Conservation (phyloP, 2,113 vertebrate genomes). For the Nothobranchius furzeri region DNA sequence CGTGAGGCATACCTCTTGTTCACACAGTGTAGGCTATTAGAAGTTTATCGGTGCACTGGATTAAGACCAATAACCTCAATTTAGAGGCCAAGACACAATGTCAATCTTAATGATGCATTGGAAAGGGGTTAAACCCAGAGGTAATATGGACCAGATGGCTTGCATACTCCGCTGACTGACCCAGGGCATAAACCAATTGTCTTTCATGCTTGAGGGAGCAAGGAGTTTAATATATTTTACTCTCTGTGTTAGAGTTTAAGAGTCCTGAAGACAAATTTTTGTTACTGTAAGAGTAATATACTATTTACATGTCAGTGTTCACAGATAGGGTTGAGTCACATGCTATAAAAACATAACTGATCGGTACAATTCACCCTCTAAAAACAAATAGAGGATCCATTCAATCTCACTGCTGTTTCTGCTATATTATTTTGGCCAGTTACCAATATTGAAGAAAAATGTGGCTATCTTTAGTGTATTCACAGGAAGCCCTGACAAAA, state of each 20-base stretch:
- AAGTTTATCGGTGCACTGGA: constrained; percentile 63
- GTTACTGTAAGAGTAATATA: not conserved
- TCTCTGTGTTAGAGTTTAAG: constrained; percentile 19
- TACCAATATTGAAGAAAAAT: too few relatives aligned
- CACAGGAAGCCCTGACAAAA: too few relatives aligned
- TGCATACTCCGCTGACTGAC: constrained; percentile 42
- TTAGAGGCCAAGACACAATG: constrained; percentile 56
- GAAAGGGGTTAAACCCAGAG: constrained; percentile 62
- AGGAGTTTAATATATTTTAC: constrained; percentile 24
- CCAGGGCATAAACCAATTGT: constrained; percentile 51
- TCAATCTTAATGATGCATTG: constrained; percentile 62
- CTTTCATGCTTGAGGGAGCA: constrained; percentile 39
- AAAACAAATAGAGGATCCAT: not conserved
- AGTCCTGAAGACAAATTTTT: not conserved
- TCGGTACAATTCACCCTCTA: not conserved
- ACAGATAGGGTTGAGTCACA: not conserved
- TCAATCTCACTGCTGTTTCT: too few relatives aligned
- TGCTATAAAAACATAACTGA: not conserved
- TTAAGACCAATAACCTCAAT: constrained; percentile 66
- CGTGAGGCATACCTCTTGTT: constrained; percentile 53
- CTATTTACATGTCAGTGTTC: not conserved
- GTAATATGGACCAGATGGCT: constrained; percentile 55
- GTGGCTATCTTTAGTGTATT: too few relatives aligned
- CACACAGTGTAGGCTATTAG: constrained; percentile 51
- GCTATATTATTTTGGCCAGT: too few relatives aligned